phyloP scores from a whole-genome alignment of 2,113 vertebrate genomes.

The Neolamprologus sp. region DNA sequence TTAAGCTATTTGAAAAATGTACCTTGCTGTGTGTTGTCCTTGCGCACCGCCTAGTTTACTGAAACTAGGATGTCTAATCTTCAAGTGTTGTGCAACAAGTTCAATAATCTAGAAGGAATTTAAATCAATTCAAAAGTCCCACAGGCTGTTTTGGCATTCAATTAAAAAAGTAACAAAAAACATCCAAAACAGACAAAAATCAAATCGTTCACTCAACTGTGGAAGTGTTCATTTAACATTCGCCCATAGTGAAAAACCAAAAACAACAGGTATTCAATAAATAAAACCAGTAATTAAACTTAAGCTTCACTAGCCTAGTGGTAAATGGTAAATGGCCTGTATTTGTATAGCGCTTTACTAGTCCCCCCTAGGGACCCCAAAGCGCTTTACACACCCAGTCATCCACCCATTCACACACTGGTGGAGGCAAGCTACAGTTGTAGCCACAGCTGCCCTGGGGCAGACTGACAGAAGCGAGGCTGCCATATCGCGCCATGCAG shows the following conservation, averaged over 20 bases:
- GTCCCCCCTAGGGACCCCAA: no score
- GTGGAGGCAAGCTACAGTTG: no score
- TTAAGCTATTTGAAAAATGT: not conserved
- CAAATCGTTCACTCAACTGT: not conserved
- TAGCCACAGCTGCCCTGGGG: no score
- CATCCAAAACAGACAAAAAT: not conserved
- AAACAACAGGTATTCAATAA: not conserved
- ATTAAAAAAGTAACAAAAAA: not conserved
- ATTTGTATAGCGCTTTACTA: no score
- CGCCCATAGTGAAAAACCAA: rapidly evolving
- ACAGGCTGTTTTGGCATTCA: not conserved
- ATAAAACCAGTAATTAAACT: not conserved
- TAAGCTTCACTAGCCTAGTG: not conserved
- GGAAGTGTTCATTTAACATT: not conserved
- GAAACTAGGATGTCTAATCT: rapidly evolving
- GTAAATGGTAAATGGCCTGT: no score
- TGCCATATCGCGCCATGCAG: no score
- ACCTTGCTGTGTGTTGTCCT: not conserved
- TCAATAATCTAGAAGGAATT: not conserved
- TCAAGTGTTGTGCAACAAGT: not conserved
- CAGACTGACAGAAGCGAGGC: no score
- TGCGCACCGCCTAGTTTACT: not conserved
- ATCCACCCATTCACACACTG: no score
- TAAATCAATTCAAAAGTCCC: not conserved
- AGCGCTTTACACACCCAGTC: no score